phyloP scores from a whole-genome alignment of 2,797 vertebrate genomes.

The Tiaroga cobitis region DNA sequence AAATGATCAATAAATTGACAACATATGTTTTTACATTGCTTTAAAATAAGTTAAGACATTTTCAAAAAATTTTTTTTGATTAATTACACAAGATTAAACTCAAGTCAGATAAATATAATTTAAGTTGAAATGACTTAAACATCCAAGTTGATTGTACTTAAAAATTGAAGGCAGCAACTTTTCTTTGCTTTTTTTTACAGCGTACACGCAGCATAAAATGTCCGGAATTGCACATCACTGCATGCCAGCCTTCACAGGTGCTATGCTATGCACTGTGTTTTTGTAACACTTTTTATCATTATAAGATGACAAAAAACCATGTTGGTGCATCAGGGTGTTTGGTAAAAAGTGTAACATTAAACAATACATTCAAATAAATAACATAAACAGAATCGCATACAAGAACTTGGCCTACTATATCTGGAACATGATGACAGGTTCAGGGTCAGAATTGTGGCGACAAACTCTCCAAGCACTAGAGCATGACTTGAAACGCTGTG shows the following conservation, averaged over 20 bases:
- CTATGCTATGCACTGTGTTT: neutral
- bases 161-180: too few species aligned
- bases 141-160: too few species aligned
- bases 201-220: neutral
- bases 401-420: constrained; percentile 40
- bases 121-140: too few species aligned
- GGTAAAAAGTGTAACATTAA: neutral
- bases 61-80: too few species aligned
- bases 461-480: constrained; percentile 47
- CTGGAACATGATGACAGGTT: constrained; percentile 21
- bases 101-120: too few species aligned
- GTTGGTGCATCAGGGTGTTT: neutral
- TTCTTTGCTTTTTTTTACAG: neutral
- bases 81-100: too few species aligned
- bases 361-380: neutral
- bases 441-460: constrained; percentile 43
- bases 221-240: neutral
- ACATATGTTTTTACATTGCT: too few species aligned
- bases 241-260: neutral
- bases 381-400: neutral
- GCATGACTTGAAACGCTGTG: constrained; percentile 49
- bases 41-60: too few species aligned
- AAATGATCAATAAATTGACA: too few species aligned
- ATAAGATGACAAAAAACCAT: neutral
- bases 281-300: neutral